Evolutionary conservation across 2,797 vertebrate species (phyloP).

Genomic region (Malacoraja senta): DNA sequence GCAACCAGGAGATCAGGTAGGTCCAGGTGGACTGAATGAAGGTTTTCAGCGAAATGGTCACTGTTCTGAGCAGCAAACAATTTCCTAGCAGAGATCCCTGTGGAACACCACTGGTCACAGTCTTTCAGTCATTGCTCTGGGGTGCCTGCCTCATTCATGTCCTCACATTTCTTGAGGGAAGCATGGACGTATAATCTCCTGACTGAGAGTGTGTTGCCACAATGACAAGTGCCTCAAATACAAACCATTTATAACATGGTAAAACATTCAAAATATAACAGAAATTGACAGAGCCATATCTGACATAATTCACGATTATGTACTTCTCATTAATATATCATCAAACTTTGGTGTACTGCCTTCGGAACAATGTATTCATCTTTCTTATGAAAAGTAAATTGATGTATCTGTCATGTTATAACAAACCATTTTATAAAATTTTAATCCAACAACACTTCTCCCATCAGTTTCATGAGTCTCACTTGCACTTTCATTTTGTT

Average conservation of each 20-base stretch:
- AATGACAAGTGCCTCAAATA: no score
- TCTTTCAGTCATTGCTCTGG: not conserved
- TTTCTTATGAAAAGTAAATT: not conserved
- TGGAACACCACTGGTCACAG: not conserved
- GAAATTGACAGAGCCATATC: not conserved
- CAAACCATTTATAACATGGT: no score
- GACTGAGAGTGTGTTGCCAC: not conserved
- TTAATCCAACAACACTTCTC: not conserved
- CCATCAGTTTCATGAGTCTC: not conserved
- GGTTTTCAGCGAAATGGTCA: no score
- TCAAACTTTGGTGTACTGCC: not conserved
- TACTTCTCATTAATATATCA: not conserved
- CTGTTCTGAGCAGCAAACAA: no score
- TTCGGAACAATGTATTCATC: not conserved
- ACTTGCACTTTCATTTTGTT: constrained; percentile 5
- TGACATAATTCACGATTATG: not conserved
- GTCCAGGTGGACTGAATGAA: no score
- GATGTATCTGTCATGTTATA: not conserved
- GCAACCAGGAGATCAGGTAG: no score
- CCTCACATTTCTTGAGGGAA: not conserved
- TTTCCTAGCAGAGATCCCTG: no score
- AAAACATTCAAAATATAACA: no score
- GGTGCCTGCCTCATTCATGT: not conserved
- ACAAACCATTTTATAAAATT: not conserved
- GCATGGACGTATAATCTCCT: not conserved